Percentiles rank a stretch among this genome's conserved stretches.
phyloP scores from a whole-genome alignment of 1,140 invertebrate species.

The Delia radicum region DNA sequence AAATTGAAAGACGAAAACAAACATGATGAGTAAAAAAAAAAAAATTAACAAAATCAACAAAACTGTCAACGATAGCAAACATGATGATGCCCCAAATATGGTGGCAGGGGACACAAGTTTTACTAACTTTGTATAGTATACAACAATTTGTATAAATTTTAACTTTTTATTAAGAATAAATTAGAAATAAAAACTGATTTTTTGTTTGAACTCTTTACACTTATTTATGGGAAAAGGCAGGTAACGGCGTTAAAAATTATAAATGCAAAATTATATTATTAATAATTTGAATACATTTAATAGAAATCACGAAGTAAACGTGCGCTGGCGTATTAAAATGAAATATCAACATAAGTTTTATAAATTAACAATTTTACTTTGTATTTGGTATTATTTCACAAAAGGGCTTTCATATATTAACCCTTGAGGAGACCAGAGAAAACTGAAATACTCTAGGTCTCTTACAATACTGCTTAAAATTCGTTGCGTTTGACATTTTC shows the following conservation, averaged over 20 bases:
- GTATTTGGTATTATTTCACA: neutral
- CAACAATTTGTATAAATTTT: neutral
- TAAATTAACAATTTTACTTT: neutral
- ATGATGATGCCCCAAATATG: conserved; percentile 14
- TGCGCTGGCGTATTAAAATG: neutral
- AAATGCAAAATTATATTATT: neutral
- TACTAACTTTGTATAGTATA: too few species aligned
- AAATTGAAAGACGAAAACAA: conserved; percentile 4
- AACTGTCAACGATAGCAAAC: conserved; percentile 9
- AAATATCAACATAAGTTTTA: neutral
- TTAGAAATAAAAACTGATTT: conserved; percentile 5
- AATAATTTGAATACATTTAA: neutral
- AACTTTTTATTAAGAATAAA: conserved; percentile 14
- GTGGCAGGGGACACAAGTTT: neutral
- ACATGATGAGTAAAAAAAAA: neutral
- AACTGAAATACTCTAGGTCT: too few species aligned
- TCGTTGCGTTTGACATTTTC: too few species aligned
- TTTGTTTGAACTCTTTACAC: neutral
- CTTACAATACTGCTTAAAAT: too few species aligned
- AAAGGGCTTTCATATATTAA: neutral
- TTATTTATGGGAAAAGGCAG: neutral
- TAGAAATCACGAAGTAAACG: neutral
- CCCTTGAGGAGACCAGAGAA: neutral
- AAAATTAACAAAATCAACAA: too few species aligned
- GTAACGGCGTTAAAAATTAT: neutral